phyloP scores from a whole-genome alignment of 2,113 vertebrate species.

The Montifringilla adamsi region DNA sequence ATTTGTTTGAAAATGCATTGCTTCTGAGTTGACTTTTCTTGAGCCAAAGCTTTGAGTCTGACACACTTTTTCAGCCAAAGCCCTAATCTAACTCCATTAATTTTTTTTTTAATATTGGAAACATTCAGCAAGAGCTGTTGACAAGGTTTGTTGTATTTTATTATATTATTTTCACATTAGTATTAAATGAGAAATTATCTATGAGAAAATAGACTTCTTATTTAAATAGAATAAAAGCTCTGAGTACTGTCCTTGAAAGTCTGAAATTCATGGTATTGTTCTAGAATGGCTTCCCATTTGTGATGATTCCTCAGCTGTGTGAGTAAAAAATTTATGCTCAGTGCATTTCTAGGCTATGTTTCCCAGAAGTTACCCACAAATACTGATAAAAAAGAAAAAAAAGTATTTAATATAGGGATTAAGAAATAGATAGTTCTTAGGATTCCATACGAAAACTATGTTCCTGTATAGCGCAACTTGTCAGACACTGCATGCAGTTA shows the following conservation, averaged over 20 bases:
- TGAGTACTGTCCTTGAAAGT: neutral
- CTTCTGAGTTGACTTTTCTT: neutral
- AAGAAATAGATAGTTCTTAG: neutral
- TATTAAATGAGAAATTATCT: neutral
- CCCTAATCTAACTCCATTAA: neutral
- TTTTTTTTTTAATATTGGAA: neutral
- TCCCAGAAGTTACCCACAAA: neutral
- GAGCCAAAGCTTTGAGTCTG: neutral
- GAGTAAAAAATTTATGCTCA: neutral
- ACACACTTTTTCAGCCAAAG: neutral
- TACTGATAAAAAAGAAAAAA: neutral
- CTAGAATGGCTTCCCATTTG: neutral
- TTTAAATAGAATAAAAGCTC: neutral
- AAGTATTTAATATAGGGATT: neutral
- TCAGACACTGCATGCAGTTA: neutral
- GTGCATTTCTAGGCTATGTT: neutral
- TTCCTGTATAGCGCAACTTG: neutral
- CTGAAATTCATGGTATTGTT: neutral
- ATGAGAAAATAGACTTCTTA: neutral
- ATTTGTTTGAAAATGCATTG: neutral
- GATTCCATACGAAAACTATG: neutral
- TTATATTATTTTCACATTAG: neutral
- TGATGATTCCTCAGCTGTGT: fast-evolving
- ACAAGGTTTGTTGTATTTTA: neutral
- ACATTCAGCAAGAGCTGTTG: neutral